Evolutionary conservation across 2,113 vertebrate genomes (phyloP), one percentile per base, ranked within the genome.

Genomic region (Lophura nycthemera): DNA sequence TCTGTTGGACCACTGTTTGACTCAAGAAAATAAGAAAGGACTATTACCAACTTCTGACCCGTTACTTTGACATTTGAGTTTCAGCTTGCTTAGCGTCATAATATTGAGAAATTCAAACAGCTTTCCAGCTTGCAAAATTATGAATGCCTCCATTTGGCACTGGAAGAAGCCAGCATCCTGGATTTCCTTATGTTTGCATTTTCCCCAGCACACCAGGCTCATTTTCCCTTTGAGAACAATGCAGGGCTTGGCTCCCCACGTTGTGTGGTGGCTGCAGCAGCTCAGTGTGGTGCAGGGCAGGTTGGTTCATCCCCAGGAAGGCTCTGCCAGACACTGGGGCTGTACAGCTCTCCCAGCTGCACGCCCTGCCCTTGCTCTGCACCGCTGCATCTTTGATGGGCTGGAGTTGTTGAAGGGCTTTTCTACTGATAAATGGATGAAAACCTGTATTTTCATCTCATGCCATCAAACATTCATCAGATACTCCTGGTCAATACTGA

Each of bases 381-480:
- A n/a, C 76, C 57, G 73, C 57, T 21, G 11, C 77, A 24, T 6
- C 43, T 90, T 81, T 78, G n/a, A n/a, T n/a, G 80, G 83, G 73
- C 52, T 90, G 7, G 13, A 93, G 83, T 54, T 96, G 95, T 63
- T 96, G 94, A 94, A 93, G 92, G 90, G 74, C 67, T 94, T 96
- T 90, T 82, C 86, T 63, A 59, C 90, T 92, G 86, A 95, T 93
- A 94, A 93, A 94, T 93, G 91, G 92, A 90, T 86, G 25, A 86
- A 95, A 84, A 90, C 59, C 77, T 59, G 29, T 94, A 94, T 96
- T 96, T 95, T 95, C 94, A 96, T 95, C 95, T 95, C 95, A 95
- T 63, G 8, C 89, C 95, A 95, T 96, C 95, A 96, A 96, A 92
- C 95, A 95, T 95, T 96, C 96, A 90, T 94, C 94, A 92, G 94